Evolutionary conservation across 2,888 invertebrate genomes (phyloP), one percentile per base, ranked within the genome.

Genomic region (Lamproptera curius): DNA sequence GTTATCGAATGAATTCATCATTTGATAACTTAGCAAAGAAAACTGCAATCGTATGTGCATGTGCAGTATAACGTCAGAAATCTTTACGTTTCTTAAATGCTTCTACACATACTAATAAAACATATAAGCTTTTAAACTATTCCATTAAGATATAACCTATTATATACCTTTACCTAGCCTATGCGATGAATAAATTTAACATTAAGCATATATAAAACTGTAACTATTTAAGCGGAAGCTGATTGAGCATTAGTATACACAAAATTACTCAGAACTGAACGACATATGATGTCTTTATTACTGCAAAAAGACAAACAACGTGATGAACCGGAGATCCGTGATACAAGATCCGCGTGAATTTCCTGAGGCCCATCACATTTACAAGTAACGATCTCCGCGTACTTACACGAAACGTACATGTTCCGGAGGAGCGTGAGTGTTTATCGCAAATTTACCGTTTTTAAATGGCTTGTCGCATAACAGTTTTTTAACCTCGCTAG

Each of bases 261-360:
- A 9, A 3, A 40, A 44, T 28, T 44, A 44, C 31, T 41, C 31
- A 20, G 44, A 44, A 50, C 11, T 10, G 10, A 31, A 48, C 56
- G 46, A 51, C 51, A 53, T 55, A 57, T 56, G 49, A 51, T 55
- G 51, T 46, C 40, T 38, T 42, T 42, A 34, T 39, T 23, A 39
- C 40, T 1, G 40, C 49, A 49, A 49, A 49, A 44, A 48, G 40
- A 56, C 55, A 60, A 56, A 15, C 37, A 37, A 28, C 52, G 41
- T 26, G 39, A 45, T 41, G 43, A 69, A 42, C 67, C 68, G 70
- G 73, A 70, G 72, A 64, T 69, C 68, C 67, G 67, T 48, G 46
- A 52, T 42, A 28, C 48, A 23, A 57, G 57, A 59, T 61, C 59
- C 60, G 61, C 50, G 55, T 60, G 54, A 52, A 50, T 54, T 59